Conservation (phyloP, 2,113 vertebrate genomes). For the Telmatochromis sp. region DNA sequence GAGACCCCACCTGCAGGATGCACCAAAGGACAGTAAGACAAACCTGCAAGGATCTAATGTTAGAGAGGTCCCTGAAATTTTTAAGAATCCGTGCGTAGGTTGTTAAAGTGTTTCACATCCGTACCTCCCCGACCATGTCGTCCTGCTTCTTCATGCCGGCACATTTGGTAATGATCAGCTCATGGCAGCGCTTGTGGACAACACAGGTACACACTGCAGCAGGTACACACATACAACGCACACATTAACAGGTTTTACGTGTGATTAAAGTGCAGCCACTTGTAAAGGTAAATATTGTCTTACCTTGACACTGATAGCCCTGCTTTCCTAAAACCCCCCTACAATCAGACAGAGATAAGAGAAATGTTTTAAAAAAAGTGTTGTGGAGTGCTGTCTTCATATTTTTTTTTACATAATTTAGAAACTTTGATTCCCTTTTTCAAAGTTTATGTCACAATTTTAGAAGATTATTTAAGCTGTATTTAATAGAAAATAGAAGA, state of each 20-base stretch:
- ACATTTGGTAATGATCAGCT: slow-evolving; percentile 98
- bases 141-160: slow-evolving; percentile 98
- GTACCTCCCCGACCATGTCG: slow-evolving; percentile 86
- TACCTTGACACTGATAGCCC: slow-evolving; percentile 99
- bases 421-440: neutral
- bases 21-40: slow-evolving; percentile 24
- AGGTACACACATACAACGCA: neutral
- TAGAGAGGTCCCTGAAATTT: rapidly evolving
- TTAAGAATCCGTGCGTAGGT: neutral
- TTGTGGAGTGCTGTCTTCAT: neutral
- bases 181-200: slow-evolving; percentile 97
- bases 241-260: rapidly evolving
- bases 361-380: neutral
- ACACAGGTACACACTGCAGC: slow-evolving; percentile 93
- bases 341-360: neutral
- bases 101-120: neutral
- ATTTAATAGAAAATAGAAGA: neutral
- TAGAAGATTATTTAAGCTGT: neutral
- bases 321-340: slow-evolving; percentile 99
- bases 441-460: neutral
- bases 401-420: neutral
- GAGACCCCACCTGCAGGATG: slow-evolving; percentile 80
- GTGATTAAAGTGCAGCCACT: neutral
- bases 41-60: neutral
- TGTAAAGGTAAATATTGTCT: slow-evolving; percentile 37